These are phyloP conservation scores for Labroides dimidiatus DNA, from an alignment of 2,797 vertebrate genomes.

Conservation along the genomic window DNA sequence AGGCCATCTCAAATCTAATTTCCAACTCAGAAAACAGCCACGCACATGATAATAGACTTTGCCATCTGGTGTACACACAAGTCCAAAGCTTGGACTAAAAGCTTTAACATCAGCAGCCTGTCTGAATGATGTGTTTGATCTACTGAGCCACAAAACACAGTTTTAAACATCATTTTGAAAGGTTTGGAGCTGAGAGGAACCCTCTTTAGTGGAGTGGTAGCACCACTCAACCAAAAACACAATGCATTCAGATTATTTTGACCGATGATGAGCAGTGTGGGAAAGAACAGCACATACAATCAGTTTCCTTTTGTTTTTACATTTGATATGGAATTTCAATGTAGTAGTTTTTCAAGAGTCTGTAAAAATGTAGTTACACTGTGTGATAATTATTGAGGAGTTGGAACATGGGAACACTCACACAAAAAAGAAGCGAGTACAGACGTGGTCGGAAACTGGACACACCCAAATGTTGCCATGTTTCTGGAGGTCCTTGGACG, in stretches of 20 bases:
- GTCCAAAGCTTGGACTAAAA: conserved; percentile 19
- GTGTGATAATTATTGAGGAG: neutral
- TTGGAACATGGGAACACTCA: conserved; percentile 82
- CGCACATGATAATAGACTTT: conserved; percentile 46
- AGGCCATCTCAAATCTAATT: conserved; percentile 37
- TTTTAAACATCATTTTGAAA: conserved; percentile 20
- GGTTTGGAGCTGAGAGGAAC: conserved; percentile 13
- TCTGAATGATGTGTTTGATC: conserved; percentile 2
- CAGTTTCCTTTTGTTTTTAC: neutral
- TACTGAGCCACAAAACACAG: conserved; percentile 14
- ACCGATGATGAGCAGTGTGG: conserved; percentile 16
- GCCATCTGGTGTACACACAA: conserved; percentile 31
- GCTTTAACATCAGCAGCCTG: conserved; percentile 12
- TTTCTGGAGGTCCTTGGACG: conserved; percentile 99
- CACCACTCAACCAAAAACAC: neutral
- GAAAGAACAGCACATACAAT: neutral
- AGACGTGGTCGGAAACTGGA: conserved; percentile 98
- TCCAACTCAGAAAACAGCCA: conserved; percentile 34
- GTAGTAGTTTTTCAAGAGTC: neutral
- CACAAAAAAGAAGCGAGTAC: conserved; percentile 99
- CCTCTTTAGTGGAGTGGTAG: neutral
- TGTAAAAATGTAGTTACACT: neutral
- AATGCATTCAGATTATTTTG: conserved; percentile 7
- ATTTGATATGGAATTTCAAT: neutral
- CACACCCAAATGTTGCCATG: conserved; percentile 99